Conservation (phyloP, 2,113 vertebrate species). For the Scalopus aquaticus region DNA sequence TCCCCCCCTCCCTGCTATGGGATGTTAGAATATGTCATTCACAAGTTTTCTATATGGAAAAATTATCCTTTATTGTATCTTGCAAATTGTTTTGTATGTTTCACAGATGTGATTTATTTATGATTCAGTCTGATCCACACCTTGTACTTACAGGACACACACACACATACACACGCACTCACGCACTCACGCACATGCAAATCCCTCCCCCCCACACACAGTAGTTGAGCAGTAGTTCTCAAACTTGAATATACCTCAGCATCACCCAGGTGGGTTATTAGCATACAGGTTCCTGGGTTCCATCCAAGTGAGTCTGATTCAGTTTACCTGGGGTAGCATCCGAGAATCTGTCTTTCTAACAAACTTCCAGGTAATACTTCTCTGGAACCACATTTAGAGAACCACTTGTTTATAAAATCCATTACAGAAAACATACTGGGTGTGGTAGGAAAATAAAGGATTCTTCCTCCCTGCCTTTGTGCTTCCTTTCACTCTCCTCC, state of each 20-base stretch:
- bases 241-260: neutral
- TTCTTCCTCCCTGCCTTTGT: neutral
- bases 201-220: too few relatives aligned
- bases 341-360: neutral
- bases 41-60: constrained; percentile 19
- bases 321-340: neutral
- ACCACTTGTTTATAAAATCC: neutral
- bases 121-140: neutral
- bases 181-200: too few relatives aligned
- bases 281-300: neutral
- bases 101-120: neutral
- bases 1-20: neutral
- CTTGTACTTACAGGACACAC: neutral
- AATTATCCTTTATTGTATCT: constrained; percentile 7
- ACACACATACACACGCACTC: neutral
- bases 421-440: neutral
- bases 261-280: neutral
- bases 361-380: neutral
- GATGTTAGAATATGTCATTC: constrained; percentile 24
- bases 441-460: neutral
- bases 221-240: neutral
- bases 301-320: neutral
- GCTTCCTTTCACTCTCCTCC: neutral
- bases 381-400: neutral
- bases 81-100: neutral